Conservation (phyloP, 2,797 vertebrate species). For the Euphonia xanthogaster region DNA sequence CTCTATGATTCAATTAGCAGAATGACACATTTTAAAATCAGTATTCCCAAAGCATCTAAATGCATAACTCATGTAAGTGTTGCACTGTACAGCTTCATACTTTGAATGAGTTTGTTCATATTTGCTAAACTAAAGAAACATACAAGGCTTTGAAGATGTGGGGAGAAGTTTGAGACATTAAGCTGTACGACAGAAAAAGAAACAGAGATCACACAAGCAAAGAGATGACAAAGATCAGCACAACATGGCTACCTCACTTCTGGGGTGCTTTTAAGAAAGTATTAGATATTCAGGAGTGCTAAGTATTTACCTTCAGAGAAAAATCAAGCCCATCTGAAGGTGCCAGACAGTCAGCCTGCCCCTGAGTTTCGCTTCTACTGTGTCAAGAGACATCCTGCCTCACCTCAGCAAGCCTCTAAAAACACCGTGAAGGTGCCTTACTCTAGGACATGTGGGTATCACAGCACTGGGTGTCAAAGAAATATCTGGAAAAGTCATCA, state of each 20-base stretch:
- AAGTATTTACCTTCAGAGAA: neutral
- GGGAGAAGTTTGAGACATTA: neutral
- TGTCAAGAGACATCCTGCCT: neutral
- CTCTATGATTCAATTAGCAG: neutral
- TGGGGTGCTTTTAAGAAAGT: neutral
- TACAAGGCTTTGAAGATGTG: neutral
- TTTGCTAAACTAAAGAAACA: neutral
- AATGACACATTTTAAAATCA: neutral
- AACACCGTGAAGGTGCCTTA: neutral
- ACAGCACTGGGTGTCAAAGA: neutral
- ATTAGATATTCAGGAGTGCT: neutral
- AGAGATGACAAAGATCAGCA: neutral
- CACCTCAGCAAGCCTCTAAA: neutral
- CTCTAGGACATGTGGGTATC: neutral
- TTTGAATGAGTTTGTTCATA: neutral
- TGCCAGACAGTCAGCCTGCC: neutral
- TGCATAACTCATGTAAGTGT: fast-evolving
- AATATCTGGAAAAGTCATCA: neutral
- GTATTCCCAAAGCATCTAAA: neutral
- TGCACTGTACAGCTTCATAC: neutral
- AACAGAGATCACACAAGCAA: neutral
- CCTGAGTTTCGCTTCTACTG: neutral
- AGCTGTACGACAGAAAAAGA: neutral
- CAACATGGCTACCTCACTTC: neutral
- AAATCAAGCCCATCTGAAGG: neutral